phyloP scores from a whole-genome alignment of 1,140 invertebrate species.

The Hesperophylax magnus region DNA sequence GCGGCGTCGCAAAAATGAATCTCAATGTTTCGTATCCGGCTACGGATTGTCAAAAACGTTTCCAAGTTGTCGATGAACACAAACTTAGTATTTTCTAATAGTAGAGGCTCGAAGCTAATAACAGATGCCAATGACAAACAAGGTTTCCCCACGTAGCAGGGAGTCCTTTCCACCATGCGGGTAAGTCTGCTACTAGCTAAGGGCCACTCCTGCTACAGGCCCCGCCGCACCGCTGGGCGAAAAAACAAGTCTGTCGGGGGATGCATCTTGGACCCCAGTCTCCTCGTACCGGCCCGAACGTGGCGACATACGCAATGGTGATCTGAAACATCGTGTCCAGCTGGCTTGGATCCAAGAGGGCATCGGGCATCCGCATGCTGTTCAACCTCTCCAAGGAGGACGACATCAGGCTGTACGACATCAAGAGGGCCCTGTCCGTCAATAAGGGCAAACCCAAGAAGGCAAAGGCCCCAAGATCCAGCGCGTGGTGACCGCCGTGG shows the following conservation, averaged over 20 bases:
- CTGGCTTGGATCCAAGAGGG: constrained; percentile 97
- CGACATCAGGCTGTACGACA: constrained; percentile 97
- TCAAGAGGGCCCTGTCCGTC: constrained; percentile 89
- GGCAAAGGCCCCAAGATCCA: constrained; percentile 92
- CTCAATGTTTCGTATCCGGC: too few relatives aligned
- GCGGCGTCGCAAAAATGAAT: too few relatives aligned
- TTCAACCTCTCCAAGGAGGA: constrained; percentile 98
- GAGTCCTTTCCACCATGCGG: too few relatives aligned
- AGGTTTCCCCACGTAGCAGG: too few relatives aligned
- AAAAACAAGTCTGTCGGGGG: constrained; percentile 99
- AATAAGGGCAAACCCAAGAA: constrained; percentile 91
- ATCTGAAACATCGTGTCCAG: constrained; percentile 91
- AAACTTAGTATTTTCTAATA: too few relatives aligned
- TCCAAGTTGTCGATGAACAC: too few relatives aligned
- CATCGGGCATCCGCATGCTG: constrained; percentile 97
- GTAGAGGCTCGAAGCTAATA: too few relatives aligned
- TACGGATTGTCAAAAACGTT: too few relatives aligned
- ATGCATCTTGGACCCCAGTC: constrained; percentile 97
- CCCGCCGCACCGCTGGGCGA: constrained; percentile 94
- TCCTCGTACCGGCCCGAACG: constrained; percentile 94
- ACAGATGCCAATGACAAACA: too few relatives aligned
- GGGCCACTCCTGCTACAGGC: constrained; percentile 98
- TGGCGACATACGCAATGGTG: constrained; percentile 97
- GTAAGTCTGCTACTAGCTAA: constrained; percentile 96
- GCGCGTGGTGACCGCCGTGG: constrained; percentile 95